Conservation (phyloP, 2,888 invertebrate genomes). For the Tetragnatha montana region DNA sequence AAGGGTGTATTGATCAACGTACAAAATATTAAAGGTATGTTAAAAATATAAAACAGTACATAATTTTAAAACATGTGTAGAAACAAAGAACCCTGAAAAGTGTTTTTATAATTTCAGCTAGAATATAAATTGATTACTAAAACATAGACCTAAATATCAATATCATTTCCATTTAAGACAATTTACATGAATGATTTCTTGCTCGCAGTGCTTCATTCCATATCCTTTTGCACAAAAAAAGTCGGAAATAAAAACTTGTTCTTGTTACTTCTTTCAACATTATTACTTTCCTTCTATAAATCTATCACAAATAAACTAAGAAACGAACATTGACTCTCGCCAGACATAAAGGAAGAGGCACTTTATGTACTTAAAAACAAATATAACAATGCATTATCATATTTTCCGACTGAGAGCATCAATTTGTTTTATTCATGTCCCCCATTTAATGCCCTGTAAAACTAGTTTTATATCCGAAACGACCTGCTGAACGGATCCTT, state of each 20-base stretch:
- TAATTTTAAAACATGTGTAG: no score
- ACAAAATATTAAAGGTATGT: no score
- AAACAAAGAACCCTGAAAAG: no score
- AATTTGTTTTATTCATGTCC: conserved; percentile 58
- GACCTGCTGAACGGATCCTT: conserved; percentile 45
- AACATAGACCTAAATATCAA: no score
- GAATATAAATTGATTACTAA: no score
- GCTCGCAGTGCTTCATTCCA: no score
- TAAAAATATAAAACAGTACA: no score
- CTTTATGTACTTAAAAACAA: conserved; percentile 50
- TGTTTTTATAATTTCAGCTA: no score
- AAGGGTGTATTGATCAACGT: no score
- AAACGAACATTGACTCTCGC: conserved; percentile 11
- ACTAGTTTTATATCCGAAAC: conserved; percentile 58
- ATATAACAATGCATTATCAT: conserved; percentile 55
- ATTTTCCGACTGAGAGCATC: conserved; percentile 48
- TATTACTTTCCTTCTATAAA: conserved; percentile 14
- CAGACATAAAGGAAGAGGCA: conserved; percentile 27
- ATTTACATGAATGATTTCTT: no score
- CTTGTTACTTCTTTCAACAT: neutral
- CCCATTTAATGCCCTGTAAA: conserved; percentile 65
- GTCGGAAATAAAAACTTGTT: neutral
- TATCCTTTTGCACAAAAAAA: no score
- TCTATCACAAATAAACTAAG: conserved; percentile 34
- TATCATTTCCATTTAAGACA: no score